A percentile compares a stretch with the other conserved stretches of the same genome.
Conservation (phyloP, 1,140 invertebrate species). For the Tetranychus urticae region DNA sequence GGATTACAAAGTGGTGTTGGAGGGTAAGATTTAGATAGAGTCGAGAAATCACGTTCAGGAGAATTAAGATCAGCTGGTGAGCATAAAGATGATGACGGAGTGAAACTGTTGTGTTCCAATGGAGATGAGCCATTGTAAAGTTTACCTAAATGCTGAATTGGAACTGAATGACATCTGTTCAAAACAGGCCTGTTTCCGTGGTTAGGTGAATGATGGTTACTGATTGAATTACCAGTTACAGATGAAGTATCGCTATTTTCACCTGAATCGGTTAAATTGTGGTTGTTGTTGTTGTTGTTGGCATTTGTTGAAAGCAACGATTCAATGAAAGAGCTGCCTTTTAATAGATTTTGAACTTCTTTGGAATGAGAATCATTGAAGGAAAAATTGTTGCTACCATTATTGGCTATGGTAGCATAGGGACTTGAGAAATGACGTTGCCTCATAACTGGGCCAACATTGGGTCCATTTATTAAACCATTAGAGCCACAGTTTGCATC, state of each 20-base stretch:
- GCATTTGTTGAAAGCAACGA: not conserved
- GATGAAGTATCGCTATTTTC: not conserved
- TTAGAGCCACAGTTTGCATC: not conserved
- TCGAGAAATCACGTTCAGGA: not conserved
- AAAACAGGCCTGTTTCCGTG: constrained; percentile 7
- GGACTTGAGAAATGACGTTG: constrained; percentile 10
- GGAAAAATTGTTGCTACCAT: not conserved
- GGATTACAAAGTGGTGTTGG: constrained; percentile 10
- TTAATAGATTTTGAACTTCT: constrained; percentile 7
- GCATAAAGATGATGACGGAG: not conserved
- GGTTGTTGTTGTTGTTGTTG: too few relatives aligned
- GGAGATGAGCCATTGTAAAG: not conserved
- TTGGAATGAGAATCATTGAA: not conserved
- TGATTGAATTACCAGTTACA: not conserved
- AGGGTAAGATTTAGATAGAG: constrained; percentile 13
- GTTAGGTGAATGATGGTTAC: too few relatives aligned
- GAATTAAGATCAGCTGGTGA: not conserved
- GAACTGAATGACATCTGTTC: constrained; percentile 45
- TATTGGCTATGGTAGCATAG: not conserved
- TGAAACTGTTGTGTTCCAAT: not conserved
- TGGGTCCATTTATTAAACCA: too few relatives aligned
- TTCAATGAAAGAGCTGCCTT: not conserved
- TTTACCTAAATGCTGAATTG: constrained; percentile 26
- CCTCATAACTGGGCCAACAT: not conserved
- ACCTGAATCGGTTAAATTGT: not conserved